A percentile compares a stretch with the other conserved stretches of the same genome.
phyloP scores from a whole-genome alignment of 1,140 invertebrate genomes.

The Drosophila neocordata region DNA sequence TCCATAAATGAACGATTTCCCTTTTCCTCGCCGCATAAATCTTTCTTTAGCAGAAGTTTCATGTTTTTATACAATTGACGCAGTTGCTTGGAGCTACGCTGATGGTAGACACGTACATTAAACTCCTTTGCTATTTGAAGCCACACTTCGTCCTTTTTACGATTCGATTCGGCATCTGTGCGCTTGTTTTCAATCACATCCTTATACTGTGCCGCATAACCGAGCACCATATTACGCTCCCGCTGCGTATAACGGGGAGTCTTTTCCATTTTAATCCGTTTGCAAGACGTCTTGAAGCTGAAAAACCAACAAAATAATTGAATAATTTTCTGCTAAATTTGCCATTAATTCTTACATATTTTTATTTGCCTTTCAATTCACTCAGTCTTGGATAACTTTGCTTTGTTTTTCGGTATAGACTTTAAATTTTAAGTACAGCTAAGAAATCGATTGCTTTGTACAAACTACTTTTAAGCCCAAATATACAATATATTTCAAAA shows the following conservation, averaged over 20 bases:
- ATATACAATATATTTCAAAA: no score
- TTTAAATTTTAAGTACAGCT: no score
- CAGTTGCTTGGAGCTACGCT: conserved; percentile 77
- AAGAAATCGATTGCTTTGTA: neutral
- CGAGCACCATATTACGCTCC: conserved; percentile 82
- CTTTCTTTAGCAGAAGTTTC: conserved; percentile 80
- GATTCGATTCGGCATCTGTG: conserved; percentile 82
- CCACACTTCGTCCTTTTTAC: conserved; percentile 82
- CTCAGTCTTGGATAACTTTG: neutral
- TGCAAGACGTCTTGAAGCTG: conserved; percentile 82
- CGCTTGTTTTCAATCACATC: conserved; percentile 82
- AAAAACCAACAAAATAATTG: neutral
- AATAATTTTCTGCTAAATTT: neutral
- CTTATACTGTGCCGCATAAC: conserved; percentile 80
- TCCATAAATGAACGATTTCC: conserved; percentile 75
- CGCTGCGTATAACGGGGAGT: conserved; percentile 82
- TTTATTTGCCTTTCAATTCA: neutral
- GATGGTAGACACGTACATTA: conserved; percentile 76
- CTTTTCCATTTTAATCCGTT: conserved; percentile 82
- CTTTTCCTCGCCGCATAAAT: conserved; percentile 76
- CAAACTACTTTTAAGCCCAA: neutral
- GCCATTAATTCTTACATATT: neutral
- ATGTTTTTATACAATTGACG: conserved; percentile 81
- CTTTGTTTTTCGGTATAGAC: neutral
- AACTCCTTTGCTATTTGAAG: conserved; percentile 81